A percentile compares a stretch with the other conserved stretches of the same genome.
Conservation (phyloP, 1,140 invertebrate genomes). For the Caerostris darwini region DNA sequence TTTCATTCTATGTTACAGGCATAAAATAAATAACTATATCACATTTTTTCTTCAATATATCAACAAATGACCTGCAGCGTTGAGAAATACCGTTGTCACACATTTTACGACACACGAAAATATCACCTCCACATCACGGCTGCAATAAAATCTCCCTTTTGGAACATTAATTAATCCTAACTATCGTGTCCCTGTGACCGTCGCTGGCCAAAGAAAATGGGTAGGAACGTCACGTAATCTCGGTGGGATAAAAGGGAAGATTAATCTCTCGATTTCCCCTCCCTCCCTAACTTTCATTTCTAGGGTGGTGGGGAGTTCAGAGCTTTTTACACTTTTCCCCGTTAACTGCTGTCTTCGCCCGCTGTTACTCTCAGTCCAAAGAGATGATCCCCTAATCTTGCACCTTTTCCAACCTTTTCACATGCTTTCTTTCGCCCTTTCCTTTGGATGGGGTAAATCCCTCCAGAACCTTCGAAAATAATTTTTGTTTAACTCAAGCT, state of each 20-base stretch:
- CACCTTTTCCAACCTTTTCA: not conserved
- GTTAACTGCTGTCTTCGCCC: conserved; percentile 34
- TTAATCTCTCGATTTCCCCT: conserved; percentile 38
- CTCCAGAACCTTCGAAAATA: not conserved
- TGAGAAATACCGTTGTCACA: too few species aligned
- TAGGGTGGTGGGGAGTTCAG: not conserved
- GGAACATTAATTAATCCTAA: conserved; percentile 45
- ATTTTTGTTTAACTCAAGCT: too few species aligned
- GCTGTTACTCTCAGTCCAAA: not conserved
- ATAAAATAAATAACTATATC: too few species aligned
- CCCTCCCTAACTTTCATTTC: conserved; percentile 8
- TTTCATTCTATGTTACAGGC: too few species aligned
- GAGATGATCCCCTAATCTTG: conserved; percentile 45
- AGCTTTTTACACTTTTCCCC: not conserved
- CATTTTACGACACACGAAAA: not conserved
- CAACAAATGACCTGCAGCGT: too few species aligned
- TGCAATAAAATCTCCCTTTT: conserved; percentile 51
- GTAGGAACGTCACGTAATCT: conserved; percentile 16
- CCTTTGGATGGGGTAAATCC: not conserved
- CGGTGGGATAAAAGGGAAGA: not conserved
- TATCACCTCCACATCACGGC: not conserved
- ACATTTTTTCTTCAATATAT: too few species aligned
- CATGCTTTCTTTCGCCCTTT: not conserved
- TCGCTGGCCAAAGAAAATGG: conserved; percentile 23
- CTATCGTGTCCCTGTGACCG: not conserved